Conservation (phyloP, 2,113 vertebrate genomes). For the Hippocampus mohnikei region DNA sequence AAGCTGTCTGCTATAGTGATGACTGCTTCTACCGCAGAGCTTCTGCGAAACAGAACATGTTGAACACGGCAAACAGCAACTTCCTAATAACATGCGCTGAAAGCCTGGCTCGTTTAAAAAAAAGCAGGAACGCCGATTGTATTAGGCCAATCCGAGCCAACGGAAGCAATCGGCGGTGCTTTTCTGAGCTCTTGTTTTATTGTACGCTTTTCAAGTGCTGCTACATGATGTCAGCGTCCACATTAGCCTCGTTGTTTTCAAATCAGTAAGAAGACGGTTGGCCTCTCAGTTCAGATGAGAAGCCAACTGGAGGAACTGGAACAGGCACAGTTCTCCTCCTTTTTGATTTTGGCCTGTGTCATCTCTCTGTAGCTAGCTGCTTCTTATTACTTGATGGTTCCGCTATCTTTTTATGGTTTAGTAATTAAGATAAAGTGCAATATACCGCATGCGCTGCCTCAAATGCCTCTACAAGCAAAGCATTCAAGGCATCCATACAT, state of each 20-base stretch:
- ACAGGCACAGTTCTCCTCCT: too few species aligned
- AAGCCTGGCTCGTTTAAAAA: not conserved
- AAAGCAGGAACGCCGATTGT: not conserved
- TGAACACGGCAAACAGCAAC: not conserved
- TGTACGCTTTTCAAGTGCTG: not conserved
- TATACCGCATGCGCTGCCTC: too few species aligned
- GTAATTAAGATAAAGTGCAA: too few species aligned
- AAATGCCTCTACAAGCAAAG: too few species aligned
- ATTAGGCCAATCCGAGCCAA: not conserved
- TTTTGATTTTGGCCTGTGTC: too few species aligned
- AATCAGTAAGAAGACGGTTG: too few species aligned
- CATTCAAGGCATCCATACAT: too few species aligned
- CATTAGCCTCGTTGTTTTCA: not conserved
- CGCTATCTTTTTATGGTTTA: too few species aligned
- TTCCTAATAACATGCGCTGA: not conserved
- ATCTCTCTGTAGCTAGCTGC: too few species aligned
- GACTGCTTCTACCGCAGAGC: not conserved
- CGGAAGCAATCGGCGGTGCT: not conserved
- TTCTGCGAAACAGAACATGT: not conserved
- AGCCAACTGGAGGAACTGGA: not conserved
- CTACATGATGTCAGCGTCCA: not conserved
- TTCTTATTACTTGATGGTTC: too few species aligned
- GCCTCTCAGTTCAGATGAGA: too few species aligned
- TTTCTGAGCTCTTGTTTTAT: not conserved
- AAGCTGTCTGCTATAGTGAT: not conserved